A percentile compares a stretch with the other conserved stretches of the same genome.
These are phyloP conservation scores for Xanthorhoe designata DNA, from an alignment of 2,888 invertebrate species.

Conservation along the genomic window DNA sequence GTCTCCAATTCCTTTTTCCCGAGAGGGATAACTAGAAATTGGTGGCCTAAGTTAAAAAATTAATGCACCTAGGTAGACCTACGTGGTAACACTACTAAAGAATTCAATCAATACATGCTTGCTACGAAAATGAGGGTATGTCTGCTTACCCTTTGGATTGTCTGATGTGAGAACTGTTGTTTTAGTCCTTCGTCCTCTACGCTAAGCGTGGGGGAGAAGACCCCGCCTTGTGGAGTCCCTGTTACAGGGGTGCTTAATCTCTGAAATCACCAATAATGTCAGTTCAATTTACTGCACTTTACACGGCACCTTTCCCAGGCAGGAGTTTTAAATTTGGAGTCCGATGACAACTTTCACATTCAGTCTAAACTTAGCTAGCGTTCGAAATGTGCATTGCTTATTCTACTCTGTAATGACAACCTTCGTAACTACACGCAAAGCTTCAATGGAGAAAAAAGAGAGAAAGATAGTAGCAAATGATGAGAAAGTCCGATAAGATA, in stretches of 20 bases:
- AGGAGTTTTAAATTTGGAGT: constrained; percentile 3
- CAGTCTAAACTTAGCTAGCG: neutral
- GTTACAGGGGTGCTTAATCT: constrained; percentile 78
- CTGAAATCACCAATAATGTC: constrained; percentile 56
- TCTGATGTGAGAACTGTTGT: constrained; percentile 80
- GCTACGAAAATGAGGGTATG: constrained; percentile 52
- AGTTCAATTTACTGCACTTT: constrained; percentile 11
- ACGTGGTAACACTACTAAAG: constrained; percentile 55
- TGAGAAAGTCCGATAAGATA: constrained; percentile 33
- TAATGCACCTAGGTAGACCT: constrained; percentile 60
- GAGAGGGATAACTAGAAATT: constrained; percentile 82
- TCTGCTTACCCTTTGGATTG: constrained; percentile 81
- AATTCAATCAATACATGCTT: constrained; percentile 56
- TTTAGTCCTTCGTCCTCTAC: constrained; percentile 80
- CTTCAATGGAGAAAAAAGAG: constrained; percentile 27
- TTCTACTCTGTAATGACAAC: constrained; percentile 18
- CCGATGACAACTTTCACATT: neutral
- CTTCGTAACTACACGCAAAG: constrained; percentile 18
- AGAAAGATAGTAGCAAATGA: neutral
- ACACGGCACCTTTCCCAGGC: neutral
- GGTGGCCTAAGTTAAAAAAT: constrained; percentile 75
- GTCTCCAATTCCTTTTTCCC: constrained; percentile 82
- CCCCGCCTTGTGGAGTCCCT: constrained; percentile 77
- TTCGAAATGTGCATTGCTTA: constrained; percentile 24
- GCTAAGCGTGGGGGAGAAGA: constrained; percentile 77